Base-by-base conservation (phyloP, 1,140 invertebrate species). In the Sipha flava region DNA sequence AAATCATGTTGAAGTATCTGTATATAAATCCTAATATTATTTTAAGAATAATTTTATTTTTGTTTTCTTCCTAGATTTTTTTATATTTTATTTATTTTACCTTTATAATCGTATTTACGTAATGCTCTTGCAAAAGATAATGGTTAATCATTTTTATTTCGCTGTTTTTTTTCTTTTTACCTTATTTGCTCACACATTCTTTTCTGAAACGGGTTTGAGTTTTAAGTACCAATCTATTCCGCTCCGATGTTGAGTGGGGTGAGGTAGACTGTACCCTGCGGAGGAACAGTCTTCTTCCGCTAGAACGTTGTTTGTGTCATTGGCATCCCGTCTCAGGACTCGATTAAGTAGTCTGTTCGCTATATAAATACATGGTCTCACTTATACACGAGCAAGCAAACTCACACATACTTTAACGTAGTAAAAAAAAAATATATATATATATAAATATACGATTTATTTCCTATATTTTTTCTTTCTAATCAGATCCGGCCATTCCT, bases 401-500 rank as follows among this genome's bases (percentile, higher is more conserved):
- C 37, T 23, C 23, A 52, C 10, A 52, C 1, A 37, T 12, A 52
- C 16, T 4, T 52, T 18, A 18, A 16, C 16, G 12, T 52, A 7
- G 23, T 47, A 47, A 37, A 34, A 73, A 59, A 75, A n/a, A n/a
- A n/a, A n/a, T n/a, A n/a, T n/a, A n/a, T n/a, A n/a, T n/a, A n/a
- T n/a, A n/a, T n/a, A n/a, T n/a, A n/a, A 26, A 14, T 34, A 75
- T 54, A 59, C 45, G 70, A 75, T 75, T 75, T 75, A 57, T 77
- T 77, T 57, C 26, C 52, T 59, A 40, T 23, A n/a, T 72, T 73
- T 73, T 47, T 73, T 34, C 31, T 18, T 34, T 54, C 29, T 54
- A 73, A 73, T 73, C 70, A n/a, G 47, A 54, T 73, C 47, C 49
- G 47, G 29, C 14, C 31, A 47, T 75, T 75, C 7, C 18, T 75